Conservation (phyloP, 2,113 vertebrate genomes). For the Anser brachyrhynchus region DNA sequence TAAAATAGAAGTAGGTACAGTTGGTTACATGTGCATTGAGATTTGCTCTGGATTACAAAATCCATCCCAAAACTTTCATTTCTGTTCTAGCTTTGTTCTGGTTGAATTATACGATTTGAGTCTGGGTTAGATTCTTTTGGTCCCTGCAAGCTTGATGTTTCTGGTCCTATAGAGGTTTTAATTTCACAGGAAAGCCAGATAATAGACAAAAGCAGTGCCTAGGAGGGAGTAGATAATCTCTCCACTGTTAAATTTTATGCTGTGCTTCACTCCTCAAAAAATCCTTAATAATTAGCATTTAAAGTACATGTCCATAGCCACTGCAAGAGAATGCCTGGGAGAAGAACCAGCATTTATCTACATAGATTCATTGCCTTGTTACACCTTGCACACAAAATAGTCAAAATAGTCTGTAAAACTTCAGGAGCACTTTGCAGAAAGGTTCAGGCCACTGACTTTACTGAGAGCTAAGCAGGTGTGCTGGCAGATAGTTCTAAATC, state of each 20-base stretch:
- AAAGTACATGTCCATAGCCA: background rate
- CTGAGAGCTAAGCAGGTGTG: fast-evolving
- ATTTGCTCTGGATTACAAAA: background rate
- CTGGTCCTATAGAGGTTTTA: background rate
- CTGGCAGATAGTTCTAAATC: background rate
- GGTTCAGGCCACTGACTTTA: background rate
- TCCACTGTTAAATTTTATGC: background rate
- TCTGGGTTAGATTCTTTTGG: background rate
- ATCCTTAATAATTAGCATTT: background rate
- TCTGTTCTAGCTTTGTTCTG: background rate
- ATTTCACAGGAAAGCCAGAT: background rate
- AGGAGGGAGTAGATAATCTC: background rate
- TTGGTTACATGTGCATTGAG: background rate
- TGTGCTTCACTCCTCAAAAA: background rate
- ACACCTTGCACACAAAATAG: background rate
- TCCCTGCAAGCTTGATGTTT: background rate
- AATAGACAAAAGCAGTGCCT: background rate
- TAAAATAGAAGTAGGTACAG: background rate
- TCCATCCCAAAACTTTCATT: background rate
- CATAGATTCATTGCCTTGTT: background rate
- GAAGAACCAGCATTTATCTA: background rate
- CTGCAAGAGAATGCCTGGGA: background rate
- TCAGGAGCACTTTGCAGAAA: background rate
- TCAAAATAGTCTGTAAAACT: background rate
- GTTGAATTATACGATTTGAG: background rate